Evolutionary conservation across 2,888 invertebrate genomes (phyloP), one percentile per base, ranked within the genome.

Genomic region (Caenorhabditis uteleia): DNA sequence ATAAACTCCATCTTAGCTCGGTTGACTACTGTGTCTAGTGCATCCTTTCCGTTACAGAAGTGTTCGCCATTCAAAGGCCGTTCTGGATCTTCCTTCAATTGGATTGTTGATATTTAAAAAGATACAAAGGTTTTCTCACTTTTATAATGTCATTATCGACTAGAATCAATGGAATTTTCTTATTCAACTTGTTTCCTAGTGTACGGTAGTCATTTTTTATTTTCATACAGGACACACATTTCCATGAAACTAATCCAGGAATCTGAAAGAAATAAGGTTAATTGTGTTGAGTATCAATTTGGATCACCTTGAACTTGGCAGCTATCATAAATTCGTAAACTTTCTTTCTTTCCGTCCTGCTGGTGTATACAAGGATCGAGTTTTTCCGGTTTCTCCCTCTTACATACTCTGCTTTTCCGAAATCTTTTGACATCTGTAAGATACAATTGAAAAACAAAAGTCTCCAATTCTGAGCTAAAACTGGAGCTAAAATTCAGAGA

Each of bases 301-400:
- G n/a, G n/a, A n/a, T 39, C 23, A 60, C 61, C 47, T 64, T 64
- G 33, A 58, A 64, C 23, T 50, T 54, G 3, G 48, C 10, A 2
- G 64, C 43, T 6, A 57, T 46, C 49, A 64, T 64, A n/a, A 64
- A 64, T 39, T 64, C 64, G 20, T 64, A 64, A 14, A 64, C 64
- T 26, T 54, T 48, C 21, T 29, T 49, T 3, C 42, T 27, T 23
- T 58, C 48, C n/a, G 26, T 36, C 0, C 45, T 43, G 18, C 64
- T 54, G 2, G 48, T 49, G 16, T 54, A 54, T 6, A 57, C 29
- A 7, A 64, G 39, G 0, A 64, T 53, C 2, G 44, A 48, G 39
- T 64, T 64, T 40, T 57, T 64, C 0, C 53, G 42, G 44, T 50
- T 46, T 1, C 64, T 36, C 23, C 64, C 64, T 8, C 8, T 18